Evolutionary conservation across 1,140 invertebrate genomes (phyloP).

Genomic region (Pectinophora gossypiella): DNA sequence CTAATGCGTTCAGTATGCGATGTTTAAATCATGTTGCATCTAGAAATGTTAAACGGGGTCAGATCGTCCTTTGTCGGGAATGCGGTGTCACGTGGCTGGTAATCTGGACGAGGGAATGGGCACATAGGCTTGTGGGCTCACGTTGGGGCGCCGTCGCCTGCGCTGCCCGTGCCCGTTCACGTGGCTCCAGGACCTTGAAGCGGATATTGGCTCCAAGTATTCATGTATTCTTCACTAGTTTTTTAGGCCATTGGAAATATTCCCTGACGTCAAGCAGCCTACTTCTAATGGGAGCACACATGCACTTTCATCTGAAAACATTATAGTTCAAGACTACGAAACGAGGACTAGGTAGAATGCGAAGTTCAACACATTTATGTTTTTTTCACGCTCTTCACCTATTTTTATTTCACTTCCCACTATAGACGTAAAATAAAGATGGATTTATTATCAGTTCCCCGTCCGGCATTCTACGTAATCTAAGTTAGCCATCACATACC

Average conservation of each 20-base stretch:
- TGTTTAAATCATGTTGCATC: no score
- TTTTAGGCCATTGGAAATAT: no score
- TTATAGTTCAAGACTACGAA: neutral
- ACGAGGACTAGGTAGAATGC: neutral
- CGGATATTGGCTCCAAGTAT: neutral
- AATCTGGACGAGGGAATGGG: no score
- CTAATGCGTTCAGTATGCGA: no score
- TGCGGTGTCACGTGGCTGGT: no score
- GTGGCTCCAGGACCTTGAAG: neutral
- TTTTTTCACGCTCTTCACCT: no score
- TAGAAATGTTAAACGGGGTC: no score
- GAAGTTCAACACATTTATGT: no score
- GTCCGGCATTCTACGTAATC: neutral
- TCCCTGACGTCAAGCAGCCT: no score
- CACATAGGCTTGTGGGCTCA: no score
- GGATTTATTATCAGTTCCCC: neutral
- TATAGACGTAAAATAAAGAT: neutral
- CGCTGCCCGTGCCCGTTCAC: neutral
- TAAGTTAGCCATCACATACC: slow-evolving; percentile 14
- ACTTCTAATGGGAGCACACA: no score
- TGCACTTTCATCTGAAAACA: neutral
- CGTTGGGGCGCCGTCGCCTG: neutral
- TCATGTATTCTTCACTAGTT: neutral
- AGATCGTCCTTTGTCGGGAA: no score
- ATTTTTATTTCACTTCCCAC: neutral